Evolutionary conservation across 2,113 vertebrate genomes (phyloP), one percentile per base, ranked within the genome.

Genomic region (Oenanthe oenanthe): DNA sequence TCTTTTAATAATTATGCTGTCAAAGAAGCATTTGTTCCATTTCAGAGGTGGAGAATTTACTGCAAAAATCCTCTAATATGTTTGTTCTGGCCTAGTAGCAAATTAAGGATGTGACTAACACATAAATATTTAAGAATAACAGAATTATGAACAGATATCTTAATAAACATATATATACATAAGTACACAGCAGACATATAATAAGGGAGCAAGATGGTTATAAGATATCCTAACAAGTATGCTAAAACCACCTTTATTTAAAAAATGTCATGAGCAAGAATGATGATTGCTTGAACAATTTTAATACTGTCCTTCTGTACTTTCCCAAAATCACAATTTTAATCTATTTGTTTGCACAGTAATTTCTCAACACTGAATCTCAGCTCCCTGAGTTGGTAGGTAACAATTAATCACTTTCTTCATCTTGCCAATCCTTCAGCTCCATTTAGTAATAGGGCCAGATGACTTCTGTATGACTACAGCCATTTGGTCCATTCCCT

Each of bases 1-100:
- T 88, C 36, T 79, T 79, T 92, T 56, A 91, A 86, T 81, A 91
- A 84, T 89, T 66, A 78, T 61, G 15, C 45, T 93, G 81, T 77
- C 85, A 89, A 88, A 89, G 61, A 25, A 78, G 10, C 6, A 51
- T 74, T 83, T 81, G 40, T 81, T 91, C 32, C 24, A 36, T 67
- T 71, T 36, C 14, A 51, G 24, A 89, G 87, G 34, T 7, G 5
- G 18, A 78, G 56, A 74, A 74, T 78, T 87, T 93, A 87, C 48
- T 53, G 50, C 14, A 74, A 81, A 94, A 89, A 56, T 68, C 31
- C 25, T 57, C 76, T 61, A 70, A 72, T 77, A 77, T 3, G 13
- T 56, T 80, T 91, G 4, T 84, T 88, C 72, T 62, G 58, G 9
- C 5, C 20, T n/a, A 81, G 22, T 16, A 71, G 21, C 32, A 91